These are phyloP conservation scores for Drosophila fungiperda DNA, from an alignment of 2,888 invertebrate species.

Conservation along the genomic window DNA sequence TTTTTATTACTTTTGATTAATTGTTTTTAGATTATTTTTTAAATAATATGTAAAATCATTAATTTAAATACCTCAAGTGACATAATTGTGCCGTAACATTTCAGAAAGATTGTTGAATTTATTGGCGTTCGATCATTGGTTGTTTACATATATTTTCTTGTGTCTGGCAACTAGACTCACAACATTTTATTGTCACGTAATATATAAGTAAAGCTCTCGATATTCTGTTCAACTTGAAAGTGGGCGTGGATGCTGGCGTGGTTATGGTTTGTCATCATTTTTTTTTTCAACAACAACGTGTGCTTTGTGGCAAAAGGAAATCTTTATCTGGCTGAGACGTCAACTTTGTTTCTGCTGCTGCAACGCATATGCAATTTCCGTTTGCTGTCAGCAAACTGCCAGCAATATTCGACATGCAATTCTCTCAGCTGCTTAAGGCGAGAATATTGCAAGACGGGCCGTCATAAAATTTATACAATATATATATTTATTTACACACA, in stretches of 20 bases:
- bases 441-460: slow-evolving; percentile 30
- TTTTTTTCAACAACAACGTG: slow-evolving; percentile 30
- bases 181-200: slow-evolving; percentile 8
- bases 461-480: slow-evolving; percentile 46
- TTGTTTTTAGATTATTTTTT: background rate
- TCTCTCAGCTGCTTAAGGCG: slow-evolving; percentile 16
- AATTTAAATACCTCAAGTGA: background rate
- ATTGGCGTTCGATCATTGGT: background rate
- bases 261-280: slow-evolving; percentile 8
- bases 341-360: slow-evolving; percentile 35
- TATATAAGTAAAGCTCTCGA: slow-evolving; percentile 2
- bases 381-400: slow-evolving; percentile 44
- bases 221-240: background rate
- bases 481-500: slow-evolving; percentile 14
- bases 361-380: slow-evolving; percentile 60
- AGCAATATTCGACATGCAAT: slow-evolving; percentile 43
- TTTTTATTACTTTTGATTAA: slow-evolving; percentile 28
- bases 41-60: background rate
- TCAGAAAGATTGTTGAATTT: slow-evolving; percentile 2
- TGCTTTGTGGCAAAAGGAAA: slow-evolving; percentile 50
- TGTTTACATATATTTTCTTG: background rate
- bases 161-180: background rate
- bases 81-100: slow-evolving; percentile 12
- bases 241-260: background rate
- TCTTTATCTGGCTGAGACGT: slow-evolving; percentile 43